A percentile compares a stretch with the other conserved stretches of the same genome.
phyloP scores from a whole-genome alignment of 2,888 invertebrate genomes.

The Heliconius aoede region DNA sequence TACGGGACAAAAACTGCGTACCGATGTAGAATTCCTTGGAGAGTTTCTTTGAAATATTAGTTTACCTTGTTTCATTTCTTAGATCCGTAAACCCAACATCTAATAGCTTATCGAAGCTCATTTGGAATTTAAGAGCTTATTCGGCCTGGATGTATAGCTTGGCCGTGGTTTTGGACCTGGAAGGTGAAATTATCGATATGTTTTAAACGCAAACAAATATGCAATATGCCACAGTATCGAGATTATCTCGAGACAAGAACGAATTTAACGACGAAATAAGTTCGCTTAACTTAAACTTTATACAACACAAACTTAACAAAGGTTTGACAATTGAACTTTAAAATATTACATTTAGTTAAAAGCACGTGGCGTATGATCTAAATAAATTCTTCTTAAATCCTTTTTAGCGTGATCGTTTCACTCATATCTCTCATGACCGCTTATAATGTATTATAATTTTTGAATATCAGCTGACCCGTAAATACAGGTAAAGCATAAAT shows the following conservation, averaged over 20 bases:
- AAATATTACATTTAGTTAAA: not conserved
- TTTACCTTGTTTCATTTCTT: slow-evolving; percentile 15
- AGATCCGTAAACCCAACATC: not conserved
- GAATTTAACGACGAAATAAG: not conserved
- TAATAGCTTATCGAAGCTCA: not conserved
- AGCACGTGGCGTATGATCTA: slow-evolving; percentile 1
- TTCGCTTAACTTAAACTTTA: too few relatives aligned
- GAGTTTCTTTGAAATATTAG: slow-evolving; percentile 37
- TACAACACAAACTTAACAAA: not conserved
- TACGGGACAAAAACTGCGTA: slow-evolving; percentile 42
- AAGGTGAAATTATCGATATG: not conserved
- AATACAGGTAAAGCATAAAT: not conserved
- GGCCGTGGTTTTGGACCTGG: not conserved
- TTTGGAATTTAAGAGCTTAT: not conserved
- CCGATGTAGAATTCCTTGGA: slow-evolving; percentile 35
- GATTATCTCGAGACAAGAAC: not conserved
- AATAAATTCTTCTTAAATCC: too few relatives aligned
- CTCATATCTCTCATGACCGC: not conserved
- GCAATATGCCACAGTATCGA: not conserved
- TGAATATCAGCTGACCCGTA: not conserved
- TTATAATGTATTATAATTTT: not conserved
- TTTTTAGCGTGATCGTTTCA: too few relatives aligned
- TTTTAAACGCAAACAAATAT: not conserved
- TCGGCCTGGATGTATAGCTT: too few relatives aligned
- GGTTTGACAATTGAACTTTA: not conserved